A percentile compares a stretch with the other conserved stretches of the same genome.
These are phyloP conservation scores for Lutjanus argentimaculatus DNA, from an alignment of 2,797 vertebrate species.

Conservation along the genomic window DNA sequence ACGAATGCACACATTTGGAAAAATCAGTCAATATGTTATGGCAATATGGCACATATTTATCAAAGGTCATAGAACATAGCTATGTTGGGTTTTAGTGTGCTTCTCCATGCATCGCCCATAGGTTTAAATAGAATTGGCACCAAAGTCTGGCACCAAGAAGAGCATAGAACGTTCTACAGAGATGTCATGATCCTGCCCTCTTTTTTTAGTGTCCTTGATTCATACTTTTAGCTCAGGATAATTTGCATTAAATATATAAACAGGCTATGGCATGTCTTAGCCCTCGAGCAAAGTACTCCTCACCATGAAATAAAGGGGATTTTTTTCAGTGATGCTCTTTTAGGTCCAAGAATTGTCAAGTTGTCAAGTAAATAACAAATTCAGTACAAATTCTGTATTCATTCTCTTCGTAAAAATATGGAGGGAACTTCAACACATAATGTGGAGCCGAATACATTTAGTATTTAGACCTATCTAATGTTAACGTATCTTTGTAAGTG, in stretches of 20 bases:
- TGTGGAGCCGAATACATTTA: neutral
- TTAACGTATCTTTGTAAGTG: no score
- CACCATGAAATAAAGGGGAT: neutral
- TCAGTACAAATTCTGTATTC: neutral
- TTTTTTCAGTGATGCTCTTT: neutral
- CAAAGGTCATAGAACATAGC: no score
- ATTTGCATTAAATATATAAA: constrained; percentile 5
- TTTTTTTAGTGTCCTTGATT: neutral
- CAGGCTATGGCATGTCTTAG: neutral
- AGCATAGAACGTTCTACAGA: no score
- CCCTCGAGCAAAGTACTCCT: neutral
- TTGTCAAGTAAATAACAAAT: neutral
- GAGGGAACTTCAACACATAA: neutral
- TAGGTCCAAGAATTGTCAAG: neutral
- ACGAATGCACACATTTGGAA: no score
- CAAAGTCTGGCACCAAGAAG: no score
- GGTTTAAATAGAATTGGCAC: no score
- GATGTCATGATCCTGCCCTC: no score
- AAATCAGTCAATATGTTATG: no score
- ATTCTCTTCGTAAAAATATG: neutral
- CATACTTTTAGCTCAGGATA: neutral
- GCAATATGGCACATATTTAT: no score
- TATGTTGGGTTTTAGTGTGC: no score
- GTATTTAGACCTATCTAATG: neutral
- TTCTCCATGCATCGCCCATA: no score